Base-by-base conservation (phyloP, 1,140 invertebrate species). In the Drosophila bipectinata region DNA sequence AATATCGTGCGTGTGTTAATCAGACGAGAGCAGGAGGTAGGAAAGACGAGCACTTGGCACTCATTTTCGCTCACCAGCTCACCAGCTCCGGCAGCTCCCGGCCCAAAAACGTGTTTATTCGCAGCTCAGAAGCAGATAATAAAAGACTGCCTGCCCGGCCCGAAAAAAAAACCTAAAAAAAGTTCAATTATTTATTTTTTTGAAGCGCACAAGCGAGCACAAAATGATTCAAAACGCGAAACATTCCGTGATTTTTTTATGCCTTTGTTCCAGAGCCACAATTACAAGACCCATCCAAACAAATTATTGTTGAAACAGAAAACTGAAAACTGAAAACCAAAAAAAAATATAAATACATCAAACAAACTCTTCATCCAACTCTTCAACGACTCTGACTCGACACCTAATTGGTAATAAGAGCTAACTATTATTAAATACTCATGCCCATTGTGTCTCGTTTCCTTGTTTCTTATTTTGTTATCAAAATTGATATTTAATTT, bases 381-480 rank as follows among this genome's bases (percentile, higher is more conserved):
- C 78, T 80, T 75, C 69, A 87, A 85, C 82, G 69, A 87, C 82
- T 87, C 78, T 85, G 82, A 87, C 78, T 75, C 82, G 82, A 82
- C 82, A 85, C 63, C 81, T 87, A 76, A 85, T 85, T 85, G 82
- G 82, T 85, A 85, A 85, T 85, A 87, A 85, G 82, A 87, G 82
- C 78, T 82, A 87, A 76, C 76, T 76, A 75, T 76, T 76, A 56
- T 76, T 68, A 77, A 62, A 62, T 76, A 79, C 69, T 78, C 66
- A 87, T 81, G 82, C 78, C 81, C 82, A 82, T 85, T 87, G 82
- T 85, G 81, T 85, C 41, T 75, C 49, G 24, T 61, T 64, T 77
- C 69, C 44, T 72, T 64, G 51, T 72, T 85, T 71, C 49, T 80
- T 63, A 71, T 80, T 85, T 66, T 73, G 53, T 53, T 44, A 44